phyloP scores from a whole-genome alignment of 2,888 invertebrate genomes.

The Lasioglossum zephyrum region DNA sequence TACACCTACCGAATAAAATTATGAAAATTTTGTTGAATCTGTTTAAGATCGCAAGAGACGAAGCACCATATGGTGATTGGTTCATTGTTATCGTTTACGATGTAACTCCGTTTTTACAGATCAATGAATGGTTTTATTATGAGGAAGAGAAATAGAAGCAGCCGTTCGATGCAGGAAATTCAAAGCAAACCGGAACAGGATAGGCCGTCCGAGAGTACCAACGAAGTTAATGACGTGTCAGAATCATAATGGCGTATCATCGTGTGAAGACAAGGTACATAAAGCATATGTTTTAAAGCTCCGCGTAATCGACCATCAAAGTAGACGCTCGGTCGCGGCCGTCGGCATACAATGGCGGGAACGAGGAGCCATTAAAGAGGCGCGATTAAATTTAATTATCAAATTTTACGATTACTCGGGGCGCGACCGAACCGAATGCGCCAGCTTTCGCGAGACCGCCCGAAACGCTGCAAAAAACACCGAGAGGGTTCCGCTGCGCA shows the following conservation, averaged over 20 bases:
- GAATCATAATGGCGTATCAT: slow-evolving; percentile 81
- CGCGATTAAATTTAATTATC: slow-evolving; percentile 84
- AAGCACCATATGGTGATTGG: background rate
- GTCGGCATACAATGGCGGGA: slow-evolving; percentile 74
- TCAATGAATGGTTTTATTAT: background rate
- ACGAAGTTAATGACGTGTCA: slow-evolving; percentile 83
- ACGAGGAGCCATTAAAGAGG: slow-evolving; percentile 73
- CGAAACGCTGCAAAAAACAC: slow-evolving; percentile 28
- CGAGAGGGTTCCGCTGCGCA: slow-evolving; percentile 39
- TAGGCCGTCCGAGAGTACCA: slow-evolving; percentile 53
- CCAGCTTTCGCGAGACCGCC: slow-evolving; percentile 34
- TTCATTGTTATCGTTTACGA: background rate
- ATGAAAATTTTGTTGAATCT: background rate
- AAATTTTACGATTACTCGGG: slow-evolving; percentile 82
- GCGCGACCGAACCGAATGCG: slow-evolving; percentile 66
- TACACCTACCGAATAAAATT: too few relatives aligned
- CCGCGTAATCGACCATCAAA: slow-evolving; percentile 82
- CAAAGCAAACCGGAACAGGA: slow-evolving; percentile 59
- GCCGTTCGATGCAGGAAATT: slow-evolving; percentile 72
- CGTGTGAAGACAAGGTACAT: slow-evolving; percentile 77
- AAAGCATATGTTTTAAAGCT: slow-evolving; percentile 81
- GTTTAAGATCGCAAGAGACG: background rate
- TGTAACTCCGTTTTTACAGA: background rate
- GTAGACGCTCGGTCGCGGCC: slow-evolving; percentile 65
- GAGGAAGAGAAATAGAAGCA: background rate